Percentiles rank a stretch among this genome's conserved stretches.
Conservation (phyloP, 2,113 vertebrate genomes). For the Dicerorhinus sumatrensis region DNA sequence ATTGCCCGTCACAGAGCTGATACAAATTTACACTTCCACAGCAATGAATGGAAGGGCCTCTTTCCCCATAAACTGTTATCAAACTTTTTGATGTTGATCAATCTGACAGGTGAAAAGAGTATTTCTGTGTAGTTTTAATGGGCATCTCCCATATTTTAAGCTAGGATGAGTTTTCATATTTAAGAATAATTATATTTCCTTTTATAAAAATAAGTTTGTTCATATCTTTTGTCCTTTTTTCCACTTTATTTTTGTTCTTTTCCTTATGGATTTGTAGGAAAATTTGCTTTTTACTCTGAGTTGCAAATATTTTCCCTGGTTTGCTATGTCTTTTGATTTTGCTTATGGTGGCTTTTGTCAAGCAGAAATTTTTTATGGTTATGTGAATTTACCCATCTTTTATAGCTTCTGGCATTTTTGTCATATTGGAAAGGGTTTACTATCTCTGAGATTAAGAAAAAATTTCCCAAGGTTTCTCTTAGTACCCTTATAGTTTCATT, state of each 20-base stretch:
- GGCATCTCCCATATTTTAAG: neutral
- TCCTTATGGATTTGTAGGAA: neutral
- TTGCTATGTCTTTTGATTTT: neutral
- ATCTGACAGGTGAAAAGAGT: neutral
- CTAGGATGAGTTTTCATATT: neutral
- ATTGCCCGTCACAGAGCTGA: neutral
- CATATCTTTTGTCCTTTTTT: neutral
- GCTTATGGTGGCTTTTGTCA: neutral
- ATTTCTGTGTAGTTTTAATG: neutral
- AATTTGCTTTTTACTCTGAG: neutral
- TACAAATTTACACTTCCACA: neutral
- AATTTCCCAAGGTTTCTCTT: neutral
- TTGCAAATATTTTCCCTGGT: neutral
- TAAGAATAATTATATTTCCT: neutral
- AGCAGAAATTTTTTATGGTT: neutral
- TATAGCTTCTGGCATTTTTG: neutral
- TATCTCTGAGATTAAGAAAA: conserved; percentile 2
- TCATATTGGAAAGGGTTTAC: neutral
- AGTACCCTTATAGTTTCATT: neutral
- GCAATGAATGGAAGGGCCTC: neutral
- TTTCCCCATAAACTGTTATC: neutral
- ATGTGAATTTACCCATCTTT: neutral
- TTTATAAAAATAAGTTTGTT: neutral
- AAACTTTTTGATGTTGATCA: neutral
- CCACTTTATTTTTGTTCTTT: neutral